Conservation (phyloP, 2,113 vertebrate genomes). For the Scalopus aquaticus region DNA sequence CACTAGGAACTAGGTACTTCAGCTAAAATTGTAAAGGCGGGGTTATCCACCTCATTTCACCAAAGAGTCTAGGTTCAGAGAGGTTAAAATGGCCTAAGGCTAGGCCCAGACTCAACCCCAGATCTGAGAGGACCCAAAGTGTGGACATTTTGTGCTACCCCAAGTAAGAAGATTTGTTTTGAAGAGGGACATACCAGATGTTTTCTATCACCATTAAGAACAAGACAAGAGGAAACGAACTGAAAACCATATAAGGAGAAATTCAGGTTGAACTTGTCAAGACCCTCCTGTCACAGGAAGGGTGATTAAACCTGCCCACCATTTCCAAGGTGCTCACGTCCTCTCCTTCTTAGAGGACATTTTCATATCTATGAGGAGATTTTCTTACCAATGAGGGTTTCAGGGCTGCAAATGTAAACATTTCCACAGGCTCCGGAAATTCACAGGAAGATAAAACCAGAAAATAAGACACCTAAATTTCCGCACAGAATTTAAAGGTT, state of each 20-base stretch:
- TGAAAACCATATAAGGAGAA: slow-evolving; percentile 45
- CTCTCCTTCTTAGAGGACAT: background rate
- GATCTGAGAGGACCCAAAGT: background rate
- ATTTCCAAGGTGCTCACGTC: background rate
- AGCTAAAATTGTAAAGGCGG: background rate
- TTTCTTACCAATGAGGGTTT: background rate
- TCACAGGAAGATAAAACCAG: background rate
- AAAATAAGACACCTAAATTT: slow-evolving; percentile 18
- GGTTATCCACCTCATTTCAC: background rate
- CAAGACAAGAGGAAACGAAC: slow-evolving; percentile 47
- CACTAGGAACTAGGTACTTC: background rate
- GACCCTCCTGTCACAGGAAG: background rate
- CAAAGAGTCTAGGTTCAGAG: background rate
- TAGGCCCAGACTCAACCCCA: background rate
- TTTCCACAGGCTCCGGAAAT: background rate
- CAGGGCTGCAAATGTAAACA: background rate
- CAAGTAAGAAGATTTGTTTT: slow-evolving; percentile 31
- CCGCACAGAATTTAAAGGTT: background rate
- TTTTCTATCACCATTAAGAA: slow-evolving; percentile 55
- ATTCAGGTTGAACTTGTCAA: slow-evolving; percentile 12
- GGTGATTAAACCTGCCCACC: background rate
- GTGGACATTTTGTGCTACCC: background rate
- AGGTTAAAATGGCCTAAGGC: background rate
- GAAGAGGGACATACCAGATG: slow-evolving; percentile 54
- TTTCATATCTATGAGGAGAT: background rate